Conservation (phyloP, 2,113 vertebrate species). For the Ceuthmochares aereus region DNA sequence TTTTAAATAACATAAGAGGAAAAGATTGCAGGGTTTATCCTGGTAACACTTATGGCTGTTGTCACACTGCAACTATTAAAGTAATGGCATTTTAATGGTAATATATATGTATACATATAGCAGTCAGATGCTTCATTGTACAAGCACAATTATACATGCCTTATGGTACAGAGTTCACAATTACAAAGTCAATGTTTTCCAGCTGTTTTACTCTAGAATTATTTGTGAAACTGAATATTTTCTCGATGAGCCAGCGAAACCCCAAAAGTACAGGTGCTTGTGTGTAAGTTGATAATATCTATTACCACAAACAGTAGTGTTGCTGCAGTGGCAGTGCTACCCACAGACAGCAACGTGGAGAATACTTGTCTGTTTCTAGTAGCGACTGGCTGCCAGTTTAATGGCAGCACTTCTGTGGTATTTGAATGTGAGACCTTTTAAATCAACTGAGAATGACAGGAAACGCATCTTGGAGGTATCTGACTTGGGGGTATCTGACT, state of each 20-base stretch:
- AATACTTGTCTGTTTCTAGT: background rate
- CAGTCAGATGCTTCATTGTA: background rate
- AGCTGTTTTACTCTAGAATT: rapidly evolving
- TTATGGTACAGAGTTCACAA: background rate
- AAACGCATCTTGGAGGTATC: background rate
- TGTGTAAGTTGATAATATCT: background rate
- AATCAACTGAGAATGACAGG: background rate
- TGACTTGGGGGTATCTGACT: background rate
- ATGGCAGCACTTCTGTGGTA: background rate
- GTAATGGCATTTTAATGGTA: background rate
- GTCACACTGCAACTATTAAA: background rate
- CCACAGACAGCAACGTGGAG: background rate
- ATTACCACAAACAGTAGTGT: rapidly evolving
- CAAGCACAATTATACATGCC: background rate
- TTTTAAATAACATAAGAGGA: slow-evolving; percentile 27
- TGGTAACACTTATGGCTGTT: background rate
- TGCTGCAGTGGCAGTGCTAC: background rate
- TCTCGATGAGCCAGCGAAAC: background rate
- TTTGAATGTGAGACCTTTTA: background rate
- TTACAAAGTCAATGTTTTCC: background rate
- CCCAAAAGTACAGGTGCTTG: background rate
- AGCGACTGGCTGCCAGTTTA: background rate
- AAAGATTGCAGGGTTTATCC: background rate
- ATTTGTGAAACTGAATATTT: background rate
- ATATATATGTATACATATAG: background rate